Evolutionary conservation across 92 coral and sea anemone genomes (phyloP), one percentile per base, ranked within the genome.

Genomic region (Zoanthus solanderi): DNA sequence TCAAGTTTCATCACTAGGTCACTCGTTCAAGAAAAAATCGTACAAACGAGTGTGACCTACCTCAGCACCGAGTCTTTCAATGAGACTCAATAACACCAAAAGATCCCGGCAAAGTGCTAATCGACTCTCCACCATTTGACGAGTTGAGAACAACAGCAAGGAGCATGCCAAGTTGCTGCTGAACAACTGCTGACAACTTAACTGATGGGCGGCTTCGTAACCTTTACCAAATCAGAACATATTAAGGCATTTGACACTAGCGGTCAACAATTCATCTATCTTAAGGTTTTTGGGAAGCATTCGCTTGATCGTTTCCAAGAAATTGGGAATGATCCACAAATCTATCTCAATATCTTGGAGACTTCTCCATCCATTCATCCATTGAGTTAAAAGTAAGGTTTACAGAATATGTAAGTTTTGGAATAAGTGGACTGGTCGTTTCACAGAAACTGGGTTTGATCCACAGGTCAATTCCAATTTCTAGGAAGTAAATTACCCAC

Each of bases 91-190:
- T 63, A 96, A 89, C 34, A 96, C 95, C 7, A 96, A 91, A 8
- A 96, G 93, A 34, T 95, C 95, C 72, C 95, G 83, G 34, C 99
- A 96, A 42, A 96, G 78, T 17, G 92, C 76, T 91, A 95, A 81
- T 23, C 98, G 88, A 7, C 94, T 83, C 30, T 93, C 85, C 69
- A 89, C 89, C 83, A 94, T 84, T 72, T 96, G 99, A 65, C 84
- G 94, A 88, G 88, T 76, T 67, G 97, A 89, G 58, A 72, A 66
- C 53, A 92, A 85, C 58, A 96, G 89, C 4, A 95, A 75, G 32
- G 93, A 87, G 16, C 71, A 90, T 5, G 94, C 83, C 53, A 93
- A 77, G 15, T 89, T 87, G 78, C 98, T 95, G 63, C 94, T 88
- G 73, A 95, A 92, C 63, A 95, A 84, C 66, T 93, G 94, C 81